Base-by-base conservation (phyloP, 92 coral and sea anemone genomes). In the Porites lobata region DNA sequence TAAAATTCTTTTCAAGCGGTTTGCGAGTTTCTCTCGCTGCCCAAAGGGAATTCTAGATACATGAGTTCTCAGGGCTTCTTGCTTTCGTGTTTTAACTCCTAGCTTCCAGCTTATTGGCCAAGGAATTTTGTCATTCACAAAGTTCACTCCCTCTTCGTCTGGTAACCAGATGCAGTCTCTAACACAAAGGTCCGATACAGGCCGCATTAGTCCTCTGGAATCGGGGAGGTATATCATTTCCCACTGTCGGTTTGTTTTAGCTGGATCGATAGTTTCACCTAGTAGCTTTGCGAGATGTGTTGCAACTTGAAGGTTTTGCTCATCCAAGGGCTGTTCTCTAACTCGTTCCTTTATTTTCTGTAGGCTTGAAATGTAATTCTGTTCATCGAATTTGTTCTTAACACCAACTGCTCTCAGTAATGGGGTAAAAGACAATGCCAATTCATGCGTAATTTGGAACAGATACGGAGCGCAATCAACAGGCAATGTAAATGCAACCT, bases 381-480 rank as follows among this genome's bases (percentile, higher is more conserved):
- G 5, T 21, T 38, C 77, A 64, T 90, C 87, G 87, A 95, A 95
- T 21, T 72, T 53, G 24, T 80, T 78, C 62, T 86, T 78, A 14
- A 93, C 96, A 9, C 92, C 92, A 18, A 72, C 91, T 13, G 52
- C 80, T 38, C 17, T 76, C 81, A 95, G 62, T 21, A 95, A 75
- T 11, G 76, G 70, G 32, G 80, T 17, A 76, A 93, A 93, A 7
- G 73, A 50, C 6, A 74, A 32, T 3, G 64, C 24, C 20, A 87
- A 65, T 8, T 86, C 78, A 24, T 59, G 17, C n/a, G 93, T 94
- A 9, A 95, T 83, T 72, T 64, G 63, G 64, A 71, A 78, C 47
- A 95, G 75, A 67, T 80, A 87, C 47, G 98, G 98, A 5, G 90
- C 71, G 61, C 92, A 88, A 67, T 79, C 84, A 75, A 77, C 75